Base-by-base conservation (phyloP, 2,888 invertebrate genomes). In the Drosophila niveifrons region DNA sequence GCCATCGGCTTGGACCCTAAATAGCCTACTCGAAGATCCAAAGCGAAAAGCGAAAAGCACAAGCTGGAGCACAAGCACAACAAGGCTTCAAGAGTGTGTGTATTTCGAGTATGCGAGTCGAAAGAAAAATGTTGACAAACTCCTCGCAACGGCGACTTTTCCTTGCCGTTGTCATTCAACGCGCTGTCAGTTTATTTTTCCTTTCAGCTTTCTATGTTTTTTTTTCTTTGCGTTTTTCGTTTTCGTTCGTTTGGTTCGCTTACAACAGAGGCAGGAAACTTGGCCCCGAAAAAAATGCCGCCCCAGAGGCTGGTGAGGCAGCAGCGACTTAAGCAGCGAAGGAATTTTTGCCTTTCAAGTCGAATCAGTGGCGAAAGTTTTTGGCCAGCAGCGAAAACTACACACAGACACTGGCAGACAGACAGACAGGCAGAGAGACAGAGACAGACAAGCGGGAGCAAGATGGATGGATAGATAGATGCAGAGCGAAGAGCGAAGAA, bases 101-200 rank as follows among this genome's bases (percentile, higher is more conserved):
- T 34, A 15, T 41, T 34, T 34, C 34, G 39, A 28, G 57, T 41
- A 50, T 52, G 36, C 62, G 51, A 50, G 29, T 44, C 39, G 18
- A 39, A 62, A 53, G 55, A 66, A 83, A 83, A 83, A 80, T 78
- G 82, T 84, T 84, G 83, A 84, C 87, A 84, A 87, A 84, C 75
- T 82, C 72, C 56, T 68, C 66, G 69, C 63, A 62, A 52, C 63
- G 72, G 29, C 74, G 67, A 68, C 64, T 77, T 71, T 73, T 64
- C 64, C 66, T 46, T 86, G 87, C 85, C 63, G 69, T 63, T 88
- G 85, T 86, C 85, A 86, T 88, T 85, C 85, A 86, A 61, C 87
- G 84, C 84, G 78, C 72, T 87, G 89, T 87, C 89, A 86, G 78
- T 71, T 70, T 72, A 68, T 61, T 73, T 80, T 72, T 63, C 61